phyloP scores from a whole-genome alignment of 2,888 invertebrate genomes.

The Acleris literana region DNA sequence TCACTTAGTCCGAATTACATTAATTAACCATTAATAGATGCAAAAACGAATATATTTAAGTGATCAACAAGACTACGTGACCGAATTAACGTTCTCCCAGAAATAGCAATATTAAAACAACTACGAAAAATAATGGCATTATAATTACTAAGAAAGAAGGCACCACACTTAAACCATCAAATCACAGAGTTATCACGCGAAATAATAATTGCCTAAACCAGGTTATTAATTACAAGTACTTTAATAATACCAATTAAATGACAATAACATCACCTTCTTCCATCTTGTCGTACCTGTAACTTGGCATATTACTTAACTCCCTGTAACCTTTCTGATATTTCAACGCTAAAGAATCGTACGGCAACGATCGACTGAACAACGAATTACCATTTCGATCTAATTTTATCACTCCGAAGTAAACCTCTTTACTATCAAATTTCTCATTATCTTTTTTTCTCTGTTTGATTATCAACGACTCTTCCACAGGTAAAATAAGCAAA shows the following conservation, averaged over 20 bases:
- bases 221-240: too few relatives aligned
- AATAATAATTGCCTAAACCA: too few relatives aligned
- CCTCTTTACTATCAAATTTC: conserved; percentile 50
- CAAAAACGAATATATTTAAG: too few relatives aligned
- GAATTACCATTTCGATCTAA: conserved; percentile 62
- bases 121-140: too few relatives aligned
- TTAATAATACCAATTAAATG: conserved; percentile 44
- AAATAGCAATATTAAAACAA: too few relatives aligned
- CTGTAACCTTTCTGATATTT: conserved; percentile 74
- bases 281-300: conserved; percentile 54
- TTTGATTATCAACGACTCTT: conserved; percentile 65
- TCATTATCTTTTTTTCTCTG: conserved; percentile 59
- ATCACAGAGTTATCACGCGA: too few relatives aligned
- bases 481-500: conserved; percentile 66
- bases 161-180: too few relatives aligned
- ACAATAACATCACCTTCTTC: conserved; percentile 60
- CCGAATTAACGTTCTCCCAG: too few relatives aligned
- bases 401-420: conserved; percentile 73
- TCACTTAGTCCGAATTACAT: too few relatives aligned
- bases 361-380: conserved; percentile 56
- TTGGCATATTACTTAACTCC: conserved; percentile 45
- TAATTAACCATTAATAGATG: too few relatives aligned
- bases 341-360: conserved; percentile 68
- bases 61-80: too few relatives aligned
- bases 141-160: too few relatives aligned